Conservation (phyloP, 2,797 vertebrate genomes). For the Synanceia verrucosa region DNA sequence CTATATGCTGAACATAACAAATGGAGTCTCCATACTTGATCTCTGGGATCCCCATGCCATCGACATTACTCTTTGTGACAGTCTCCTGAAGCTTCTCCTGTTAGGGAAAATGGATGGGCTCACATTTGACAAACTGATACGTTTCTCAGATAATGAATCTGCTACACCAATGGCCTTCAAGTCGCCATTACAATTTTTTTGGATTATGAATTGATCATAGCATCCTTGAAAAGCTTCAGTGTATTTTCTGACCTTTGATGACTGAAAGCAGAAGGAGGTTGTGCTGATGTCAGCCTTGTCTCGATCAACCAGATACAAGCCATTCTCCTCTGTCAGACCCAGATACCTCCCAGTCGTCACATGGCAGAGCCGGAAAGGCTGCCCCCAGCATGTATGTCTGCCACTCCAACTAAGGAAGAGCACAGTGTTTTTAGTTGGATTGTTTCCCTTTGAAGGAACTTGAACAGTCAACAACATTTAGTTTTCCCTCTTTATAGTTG, state of each 20-base stretch:
- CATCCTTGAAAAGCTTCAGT: not conserved
- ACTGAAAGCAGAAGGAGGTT: conserved; percentile 92
- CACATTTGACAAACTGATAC: not conserved
- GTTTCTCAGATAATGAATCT: not conserved
- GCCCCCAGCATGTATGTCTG: conserved; percentile 92
- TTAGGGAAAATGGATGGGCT: conserved; percentile 7
- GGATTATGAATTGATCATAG: not conserved
- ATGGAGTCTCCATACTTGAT: conserved; percentile 97
- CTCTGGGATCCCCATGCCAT: conserved; percentile 93
- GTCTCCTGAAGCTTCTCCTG: conserved; percentile 88
- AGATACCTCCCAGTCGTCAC: conserved; percentile 94
- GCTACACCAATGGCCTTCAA: not conserved
- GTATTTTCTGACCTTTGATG: conserved; percentile 88
- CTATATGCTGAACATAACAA: conserved; percentile 92
- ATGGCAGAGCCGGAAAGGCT: conserved; percentile 91
- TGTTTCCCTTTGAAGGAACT: not conserved
- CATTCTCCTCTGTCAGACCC: conserved; percentile 88
- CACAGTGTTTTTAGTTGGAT: not conserved
- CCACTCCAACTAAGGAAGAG: conserved; percentile 89
- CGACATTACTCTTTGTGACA: conserved; percentile 82
- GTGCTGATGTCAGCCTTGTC: conserved; percentile 90
- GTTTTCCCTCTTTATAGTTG: not conserved
- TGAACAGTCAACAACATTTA: not conserved
- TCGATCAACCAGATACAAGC: conserved; percentile 88
- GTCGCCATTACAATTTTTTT: not conserved